Evolutionary conservation across 2,113 vertebrate species (phyloP).

Genomic region (Notiomystis cincta): DNA sequence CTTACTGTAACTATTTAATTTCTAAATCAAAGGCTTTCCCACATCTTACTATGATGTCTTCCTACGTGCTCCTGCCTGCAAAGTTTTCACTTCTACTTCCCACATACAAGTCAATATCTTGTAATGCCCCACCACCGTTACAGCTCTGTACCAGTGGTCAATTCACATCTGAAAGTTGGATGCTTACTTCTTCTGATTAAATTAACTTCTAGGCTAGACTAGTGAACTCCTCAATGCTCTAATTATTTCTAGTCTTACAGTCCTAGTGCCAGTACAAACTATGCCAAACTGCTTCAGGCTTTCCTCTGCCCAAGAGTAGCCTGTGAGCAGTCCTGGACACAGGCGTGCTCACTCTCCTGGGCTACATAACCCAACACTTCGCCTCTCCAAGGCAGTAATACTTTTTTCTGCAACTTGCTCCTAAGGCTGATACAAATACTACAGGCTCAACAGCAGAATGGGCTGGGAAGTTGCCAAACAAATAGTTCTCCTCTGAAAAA

Average conservation of each 20-base stretch:
- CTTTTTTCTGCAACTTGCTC: neutral
- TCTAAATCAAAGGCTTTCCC: neutral
- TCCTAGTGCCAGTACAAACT: neutral
- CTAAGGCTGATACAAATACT: neutral
- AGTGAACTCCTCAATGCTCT: neutral
- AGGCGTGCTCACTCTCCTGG: rapidly evolving
- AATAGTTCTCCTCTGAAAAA: neutral
- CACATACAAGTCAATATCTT: neutral
- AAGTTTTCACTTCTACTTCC: neutral
- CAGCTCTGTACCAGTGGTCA: neutral
- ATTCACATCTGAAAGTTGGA: neutral
- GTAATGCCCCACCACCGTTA: neutral
- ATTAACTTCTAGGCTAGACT: neutral
- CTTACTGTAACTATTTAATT: neutral
- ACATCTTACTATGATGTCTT: neutral
- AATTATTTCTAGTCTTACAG: neutral
- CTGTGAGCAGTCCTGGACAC: neutral
- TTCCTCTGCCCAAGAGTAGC: neutral
- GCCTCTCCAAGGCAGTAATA: neutral
- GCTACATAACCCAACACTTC: neutral
- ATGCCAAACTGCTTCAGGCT: rapidly evolving
- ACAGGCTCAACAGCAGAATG: neutral
- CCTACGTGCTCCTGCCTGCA: neutral
- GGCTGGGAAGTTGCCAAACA: neutral
- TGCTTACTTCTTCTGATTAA: neutral